Percentiles rank a stretch among this genome's conserved stretches.
These are phyloP conservation scores for Sitodiplosis mosellana DNA, from an alignment of 1,140 invertebrate species.

Conservation along the genomic window DNA sequence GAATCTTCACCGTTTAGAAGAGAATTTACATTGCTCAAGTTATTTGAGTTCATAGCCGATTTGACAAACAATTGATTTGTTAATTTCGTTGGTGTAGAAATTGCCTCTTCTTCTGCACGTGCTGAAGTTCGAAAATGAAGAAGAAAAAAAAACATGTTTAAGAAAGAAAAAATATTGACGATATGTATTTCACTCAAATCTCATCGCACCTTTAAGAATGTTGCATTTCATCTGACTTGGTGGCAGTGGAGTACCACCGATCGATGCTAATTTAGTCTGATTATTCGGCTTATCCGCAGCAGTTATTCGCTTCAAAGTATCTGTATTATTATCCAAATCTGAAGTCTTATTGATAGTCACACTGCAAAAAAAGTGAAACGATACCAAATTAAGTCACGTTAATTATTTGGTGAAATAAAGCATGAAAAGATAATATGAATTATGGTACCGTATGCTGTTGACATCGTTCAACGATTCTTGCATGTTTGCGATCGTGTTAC, in stretches of 20 bases:
- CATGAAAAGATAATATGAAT: background rate
- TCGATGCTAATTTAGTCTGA: slow-evolving; percentile 35
- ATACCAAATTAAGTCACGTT: too few relatives aligned
- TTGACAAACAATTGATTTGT: slow-evolving; percentile 34
- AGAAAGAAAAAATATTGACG: slow-evolving; percentile 5
- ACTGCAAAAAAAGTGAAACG: too few relatives aligned
- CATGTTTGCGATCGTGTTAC: too few relatives aligned
- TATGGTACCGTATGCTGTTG: slow-evolving; percentile 24
- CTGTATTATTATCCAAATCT: slow-evolving; percentile 35
- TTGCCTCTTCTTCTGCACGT: slow-evolving; percentile 38
- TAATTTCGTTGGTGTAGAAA: slow-evolving; percentile 30
- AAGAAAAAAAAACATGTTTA: too few relatives aligned
- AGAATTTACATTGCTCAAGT: slow-evolving; percentile 4
- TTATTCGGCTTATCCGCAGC: slow-evolving; percentile 44
- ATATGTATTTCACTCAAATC: slow-evolving; percentile 27
- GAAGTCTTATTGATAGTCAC: slow-evolving; percentile 36
- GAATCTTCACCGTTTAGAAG: slow-evolving; percentile 23
- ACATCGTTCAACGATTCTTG: slow-evolving; percentile 4
- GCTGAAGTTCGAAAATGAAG: slow-evolving; percentile 20
- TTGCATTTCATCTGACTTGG: slow-evolving; percentile 86
- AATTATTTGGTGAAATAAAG: too few relatives aligned
- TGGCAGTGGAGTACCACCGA: slow-evolving; percentile 47
- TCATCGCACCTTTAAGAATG: slow-evolving; percentile 70
- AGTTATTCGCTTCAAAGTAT: slow-evolving; percentile 31
- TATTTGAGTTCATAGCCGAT: slow-evolving; percentile 9